These are phyloP conservation scores for Pithys albifrons DNA, from an alignment of 2,113 vertebrate species.

Conservation along the genomic window DNA sequence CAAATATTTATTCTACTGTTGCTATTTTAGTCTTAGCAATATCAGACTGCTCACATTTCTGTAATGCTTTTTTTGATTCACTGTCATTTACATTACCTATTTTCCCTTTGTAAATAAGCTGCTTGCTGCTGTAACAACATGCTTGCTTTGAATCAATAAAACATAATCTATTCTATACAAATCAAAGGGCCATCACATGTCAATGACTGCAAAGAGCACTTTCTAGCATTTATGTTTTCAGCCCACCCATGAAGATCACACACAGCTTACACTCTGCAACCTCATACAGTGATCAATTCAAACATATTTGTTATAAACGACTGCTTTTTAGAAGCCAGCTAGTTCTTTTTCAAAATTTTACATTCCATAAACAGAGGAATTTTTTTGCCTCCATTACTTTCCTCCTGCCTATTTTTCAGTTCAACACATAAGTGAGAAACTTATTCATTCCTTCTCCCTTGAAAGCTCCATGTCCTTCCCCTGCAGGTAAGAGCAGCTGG, in stretches of 20 bases:
- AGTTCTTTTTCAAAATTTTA: background rate
- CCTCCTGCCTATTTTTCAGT: background rate
- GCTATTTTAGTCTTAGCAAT: background rate
- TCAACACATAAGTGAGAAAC: background rate
- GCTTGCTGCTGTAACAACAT: constrained; percentile 16
- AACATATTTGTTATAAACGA: background rate
- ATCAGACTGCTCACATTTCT: background rate
- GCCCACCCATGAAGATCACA: background rate
- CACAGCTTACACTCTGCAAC: background rate
- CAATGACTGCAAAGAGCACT: background rate
- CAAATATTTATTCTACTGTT: background rate
- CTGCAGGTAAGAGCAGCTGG: background rate
- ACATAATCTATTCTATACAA: constrained; percentile 17
- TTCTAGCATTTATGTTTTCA: background rate
- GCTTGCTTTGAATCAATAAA: constrained; percentile 21
- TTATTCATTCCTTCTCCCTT: background rate
- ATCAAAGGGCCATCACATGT: background rate
- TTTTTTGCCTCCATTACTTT: background rate
- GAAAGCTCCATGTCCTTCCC: background rate
- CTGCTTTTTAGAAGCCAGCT: background rate
- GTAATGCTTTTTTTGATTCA: background rate
- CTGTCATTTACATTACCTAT: background rate
- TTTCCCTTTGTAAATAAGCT: constrained; percentile 20
- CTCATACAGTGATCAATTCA: background rate
- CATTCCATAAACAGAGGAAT: background rate